Conservation (phyloP, 2,888 invertebrate species). For the Chymomyza fuscimana region DNA sequence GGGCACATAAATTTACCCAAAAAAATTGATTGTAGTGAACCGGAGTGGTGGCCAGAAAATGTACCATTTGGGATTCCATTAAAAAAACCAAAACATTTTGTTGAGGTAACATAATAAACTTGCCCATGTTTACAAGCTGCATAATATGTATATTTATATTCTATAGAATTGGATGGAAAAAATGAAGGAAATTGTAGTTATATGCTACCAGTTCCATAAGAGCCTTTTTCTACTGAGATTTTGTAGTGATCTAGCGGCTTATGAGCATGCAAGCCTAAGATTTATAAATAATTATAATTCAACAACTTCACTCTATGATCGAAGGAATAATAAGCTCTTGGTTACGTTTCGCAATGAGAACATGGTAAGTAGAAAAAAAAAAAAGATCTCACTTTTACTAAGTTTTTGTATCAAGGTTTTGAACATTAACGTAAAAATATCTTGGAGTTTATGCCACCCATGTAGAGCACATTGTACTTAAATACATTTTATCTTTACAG, state of each 20-base stretch:
- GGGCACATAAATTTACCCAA: constrained; percentile 82
- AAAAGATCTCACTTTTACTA: background rate
- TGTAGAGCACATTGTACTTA: background rate
- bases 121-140: constrained; percentile 2
- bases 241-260: constrained; percentile 85
- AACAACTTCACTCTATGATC: constrained; percentile 86
- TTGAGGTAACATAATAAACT: constrained; percentile 77
- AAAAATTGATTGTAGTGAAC: constrained; percentile 81
- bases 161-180: constrained; percentile 82
- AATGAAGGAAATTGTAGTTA: constrained; percentile 84
- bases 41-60: constrained; percentile 87
- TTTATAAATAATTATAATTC: constrained; percentile 87
- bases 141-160: background rate
- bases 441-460: background rate
- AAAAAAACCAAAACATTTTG: constrained; percentile 81
- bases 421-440: background rate
- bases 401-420: background rate
- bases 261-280: constrained; percentile 83
- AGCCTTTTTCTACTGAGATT: constrained; percentile 86
- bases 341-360: constrained; percentile 89
- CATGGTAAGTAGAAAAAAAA: constrained; percentile 80
- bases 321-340: constrained; percentile 83
- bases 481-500: constrained; percentile 51
- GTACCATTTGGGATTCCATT: constrained; percentile 85
- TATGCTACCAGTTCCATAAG: constrained; percentile 87